These are phyloP conservation scores for Poecile atricapillus DNA, from an alignment of 2,113 vertebrate genomes.

Conservation along the genomic window DNA sequence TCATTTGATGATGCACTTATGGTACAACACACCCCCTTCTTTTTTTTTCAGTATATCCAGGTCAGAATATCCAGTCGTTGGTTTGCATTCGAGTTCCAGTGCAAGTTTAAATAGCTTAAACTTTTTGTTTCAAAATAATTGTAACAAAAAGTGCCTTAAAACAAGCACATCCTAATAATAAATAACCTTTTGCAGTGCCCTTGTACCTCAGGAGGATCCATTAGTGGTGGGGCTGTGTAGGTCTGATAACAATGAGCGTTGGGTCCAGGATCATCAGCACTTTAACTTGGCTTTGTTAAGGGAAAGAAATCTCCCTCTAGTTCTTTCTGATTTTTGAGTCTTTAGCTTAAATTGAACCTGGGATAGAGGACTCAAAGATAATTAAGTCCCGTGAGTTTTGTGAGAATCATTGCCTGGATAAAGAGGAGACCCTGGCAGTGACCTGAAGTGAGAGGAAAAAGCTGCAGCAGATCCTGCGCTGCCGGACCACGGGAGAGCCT, in stretches of 20 bases:
- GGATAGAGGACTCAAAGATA: not conserved
- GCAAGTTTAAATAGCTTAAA: not conserved
- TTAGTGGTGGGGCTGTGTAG: not conserved
- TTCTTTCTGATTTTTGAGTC: not conserved
- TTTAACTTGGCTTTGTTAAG: not conserved
- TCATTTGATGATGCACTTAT: not conserved
- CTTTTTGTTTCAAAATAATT: not conserved
- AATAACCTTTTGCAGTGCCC: not conserved
- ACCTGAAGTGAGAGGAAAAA: not conserved
- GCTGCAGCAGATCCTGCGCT: not conserved
- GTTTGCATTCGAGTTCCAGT: not conserved
- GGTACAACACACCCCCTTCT: not conserved
- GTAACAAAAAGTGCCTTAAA: not conserved
- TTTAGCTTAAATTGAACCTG: not conserved
- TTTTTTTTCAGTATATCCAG: not conserved
- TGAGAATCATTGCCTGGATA: not conserved
- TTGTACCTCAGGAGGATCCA: not conserved
- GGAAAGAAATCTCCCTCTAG: not conserved
- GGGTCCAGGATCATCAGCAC: not conserved
- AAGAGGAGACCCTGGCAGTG: slow-evolving; percentile 8
- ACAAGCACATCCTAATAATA: not conserved
- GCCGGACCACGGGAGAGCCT: not conserved
- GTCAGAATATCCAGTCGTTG: not conserved
- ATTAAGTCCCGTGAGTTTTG: not conserved
- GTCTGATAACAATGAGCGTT: accelerated